Evolutionary conservation across 2,797 vertebrate genomes (phyloP), one percentile per base, ranked within the genome.

Genomic region (Scolopax rusticola): DNA sequence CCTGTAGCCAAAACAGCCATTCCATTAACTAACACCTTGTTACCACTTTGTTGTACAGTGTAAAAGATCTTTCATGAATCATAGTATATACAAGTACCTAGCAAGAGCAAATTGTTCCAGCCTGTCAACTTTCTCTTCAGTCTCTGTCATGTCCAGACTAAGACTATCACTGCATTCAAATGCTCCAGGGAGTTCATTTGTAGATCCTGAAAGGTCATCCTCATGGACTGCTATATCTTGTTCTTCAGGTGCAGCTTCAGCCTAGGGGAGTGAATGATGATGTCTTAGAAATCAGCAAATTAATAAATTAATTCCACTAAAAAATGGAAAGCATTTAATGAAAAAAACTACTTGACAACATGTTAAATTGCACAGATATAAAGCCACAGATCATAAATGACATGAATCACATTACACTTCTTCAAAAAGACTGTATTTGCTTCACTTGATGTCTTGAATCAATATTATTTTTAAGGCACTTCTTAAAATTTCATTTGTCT

Each of bases 161-260:
- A 98, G 97, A 97, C 97, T 98, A 88, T 99, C 99, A 13, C 98
- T 97, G 90, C 98, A 98, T 88, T 98, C 98, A 87, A 99, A 99
- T 24, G 98, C 98, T 76, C 98, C 97, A 6, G 98, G 98, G 40
- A 98, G 97, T 86, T 99, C 99, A 65, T 96, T 98, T 95, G 99
- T 98, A 91, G 98, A 99, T 33, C 99, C 98, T 2, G 98, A 98
- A 53, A 99, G 87, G 27, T 99, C 98, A 41, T 99, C 99, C 81
- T 99, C 99, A 0, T 98, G 98, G 63, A 98, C 95, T 8, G 97
- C 97, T 47, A 86, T 57, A 80, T 99, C 98, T 65, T 99, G 99
- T 20, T 99, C 98, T 90, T 99, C 98, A 83, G 95, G 98, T 59
- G 95, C 97, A 51, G 96, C 95, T 81, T 98, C 98, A 38, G 75